Evolutionary conservation across 2,797 vertebrate species (phyloP).

Genomic region (Sylvilagus floridanus): DNA sequence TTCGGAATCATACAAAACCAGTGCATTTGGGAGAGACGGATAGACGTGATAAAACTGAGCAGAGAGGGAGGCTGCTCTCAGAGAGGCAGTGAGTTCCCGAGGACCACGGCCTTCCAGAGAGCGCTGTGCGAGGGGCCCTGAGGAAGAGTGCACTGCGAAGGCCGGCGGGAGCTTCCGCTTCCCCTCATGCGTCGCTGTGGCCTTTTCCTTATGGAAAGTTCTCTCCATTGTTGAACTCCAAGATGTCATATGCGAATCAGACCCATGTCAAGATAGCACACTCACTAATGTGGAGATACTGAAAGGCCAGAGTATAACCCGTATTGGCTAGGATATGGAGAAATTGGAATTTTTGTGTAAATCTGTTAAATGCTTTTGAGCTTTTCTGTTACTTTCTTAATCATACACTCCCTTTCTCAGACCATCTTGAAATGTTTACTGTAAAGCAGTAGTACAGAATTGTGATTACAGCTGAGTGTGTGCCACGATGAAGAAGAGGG

Average conservation of each 20-base stretch:
- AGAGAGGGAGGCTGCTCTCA: not conserved
- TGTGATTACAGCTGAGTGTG: conserved; percentile 38
- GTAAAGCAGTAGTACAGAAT: not conserved
- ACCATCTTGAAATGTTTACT: not conserved
- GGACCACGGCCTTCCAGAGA: not conserved
- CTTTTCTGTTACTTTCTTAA: conserved; percentile 52
- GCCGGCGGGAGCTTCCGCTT: not conserved
- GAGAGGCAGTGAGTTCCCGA: not conserved
- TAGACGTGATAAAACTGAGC: not conserved
- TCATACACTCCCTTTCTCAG: conserved; percentile 14
- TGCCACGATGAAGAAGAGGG: not conserved
- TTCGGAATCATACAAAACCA: not conserved
- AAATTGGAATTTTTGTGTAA: not conserved
- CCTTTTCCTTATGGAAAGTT: not conserved
- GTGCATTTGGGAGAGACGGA: conserved; percentile 16
- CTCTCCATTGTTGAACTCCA: conserved; percentile 9
- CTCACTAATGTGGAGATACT: no score
- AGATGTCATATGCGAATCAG: not conserved
- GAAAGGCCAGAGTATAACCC: no score
- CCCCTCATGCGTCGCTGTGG: not conserved
- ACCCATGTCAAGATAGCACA: no score
- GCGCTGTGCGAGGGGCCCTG: not conserved
- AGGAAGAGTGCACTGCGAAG: not conserved
- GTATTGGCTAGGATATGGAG: no score
- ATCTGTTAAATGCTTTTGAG: conserved; percentile 1